Percentiles rank a stretch among this genome's conserved stretches.
Evolutionary conservation across 2,888 invertebrate genomes (phyloP).

Genomic region (Volucella bombylans): DNA sequence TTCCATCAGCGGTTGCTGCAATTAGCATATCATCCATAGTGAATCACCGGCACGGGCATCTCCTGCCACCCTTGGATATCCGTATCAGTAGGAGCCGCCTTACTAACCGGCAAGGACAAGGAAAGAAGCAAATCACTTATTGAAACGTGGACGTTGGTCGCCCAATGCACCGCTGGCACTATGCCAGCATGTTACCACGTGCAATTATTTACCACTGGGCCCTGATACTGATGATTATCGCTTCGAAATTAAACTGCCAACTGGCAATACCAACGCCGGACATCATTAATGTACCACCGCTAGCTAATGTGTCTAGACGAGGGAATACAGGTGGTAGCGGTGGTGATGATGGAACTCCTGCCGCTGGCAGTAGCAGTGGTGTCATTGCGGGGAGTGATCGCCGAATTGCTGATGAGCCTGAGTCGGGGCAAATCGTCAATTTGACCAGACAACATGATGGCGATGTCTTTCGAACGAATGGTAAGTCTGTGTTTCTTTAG

Average conservation of each 20-base stretch:
- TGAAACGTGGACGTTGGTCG: constrained; percentile 40
- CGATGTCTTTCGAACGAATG: constrained; percentile 81
- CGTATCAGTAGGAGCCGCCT: constrained; percentile 33
- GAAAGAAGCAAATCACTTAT: constrained; percentile 23
- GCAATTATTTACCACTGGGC: constrained; percentile 67
- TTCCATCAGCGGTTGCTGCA: constrained; percentile 61
- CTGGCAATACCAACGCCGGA: constrained; percentile 71
- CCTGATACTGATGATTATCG: constrained; percentile 73
- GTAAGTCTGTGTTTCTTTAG: constrained; percentile 77
- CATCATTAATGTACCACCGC: constrained; percentile 62
- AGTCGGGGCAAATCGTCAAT: constrained; percentile 80
- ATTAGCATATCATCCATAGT: constrained; percentile 70
- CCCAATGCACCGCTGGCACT: constrained; percentile 69
- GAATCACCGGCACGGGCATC: constrained; percentile 29
- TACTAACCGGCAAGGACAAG: constrained; percentile 16
- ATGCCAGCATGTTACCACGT: constrained; percentile 73
- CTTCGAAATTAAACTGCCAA: constrained; percentile 71
- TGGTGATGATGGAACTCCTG: constrained; percentile 22
- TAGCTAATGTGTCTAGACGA: constrained; percentile 30
- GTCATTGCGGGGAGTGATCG: constrained; percentile 36
- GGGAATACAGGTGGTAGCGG: background rate
- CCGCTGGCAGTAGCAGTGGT: constrained; percentile 10
- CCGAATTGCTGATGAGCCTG: constrained; percentile 79
- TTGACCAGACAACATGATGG: constrained; percentile 82
- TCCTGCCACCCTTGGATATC: constrained; percentile 26